phyloP scores from a whole-genome alignment of 2,113 vertebrate species.

The Tenrec ecaudatus region DNA sequence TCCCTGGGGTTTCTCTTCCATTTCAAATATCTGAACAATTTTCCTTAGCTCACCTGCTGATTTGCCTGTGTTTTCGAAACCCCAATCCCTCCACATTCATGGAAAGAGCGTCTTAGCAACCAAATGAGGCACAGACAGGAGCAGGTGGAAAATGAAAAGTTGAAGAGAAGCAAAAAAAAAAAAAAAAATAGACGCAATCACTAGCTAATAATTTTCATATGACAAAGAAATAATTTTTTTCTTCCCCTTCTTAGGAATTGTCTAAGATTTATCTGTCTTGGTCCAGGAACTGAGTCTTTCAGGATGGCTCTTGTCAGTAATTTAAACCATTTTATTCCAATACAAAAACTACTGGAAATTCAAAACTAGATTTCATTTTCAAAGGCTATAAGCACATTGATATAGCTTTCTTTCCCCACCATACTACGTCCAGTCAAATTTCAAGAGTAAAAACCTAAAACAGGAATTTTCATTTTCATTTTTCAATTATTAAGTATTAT shows the following conservation, averaged over 20 bases:
- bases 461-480: constrained; percentile 10
- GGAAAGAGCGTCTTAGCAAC: background rate
- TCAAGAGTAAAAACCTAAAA: constrained; percentile 19
- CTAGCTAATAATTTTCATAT: constrained; percentile 19
- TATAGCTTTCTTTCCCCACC: background rate
- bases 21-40: background rate
- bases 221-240: background rate
- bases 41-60: background rate
- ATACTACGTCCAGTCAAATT: background rate
- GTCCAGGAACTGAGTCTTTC: constrained; percentile 7
- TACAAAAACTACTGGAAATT: background rate
- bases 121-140: background rate
- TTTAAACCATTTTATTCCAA: constrained; percentile 6
- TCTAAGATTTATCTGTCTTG: background rate
- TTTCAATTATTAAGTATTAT: constrained; percentile 11
- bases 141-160: background rate
- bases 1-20: background rate
- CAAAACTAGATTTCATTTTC: constrained; percentile 28
- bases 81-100: background rate
- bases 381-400: background rate
- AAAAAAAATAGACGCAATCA: background rate
- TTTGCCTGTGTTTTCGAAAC: background rate
- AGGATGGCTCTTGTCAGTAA: constrained; percentile 17
- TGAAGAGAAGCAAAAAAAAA: background rate
- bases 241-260: background rate